Base-by-base conservation (phyloP, 2,797 vertebrate genomes). In the Glyptemys insculpta region DNA sequence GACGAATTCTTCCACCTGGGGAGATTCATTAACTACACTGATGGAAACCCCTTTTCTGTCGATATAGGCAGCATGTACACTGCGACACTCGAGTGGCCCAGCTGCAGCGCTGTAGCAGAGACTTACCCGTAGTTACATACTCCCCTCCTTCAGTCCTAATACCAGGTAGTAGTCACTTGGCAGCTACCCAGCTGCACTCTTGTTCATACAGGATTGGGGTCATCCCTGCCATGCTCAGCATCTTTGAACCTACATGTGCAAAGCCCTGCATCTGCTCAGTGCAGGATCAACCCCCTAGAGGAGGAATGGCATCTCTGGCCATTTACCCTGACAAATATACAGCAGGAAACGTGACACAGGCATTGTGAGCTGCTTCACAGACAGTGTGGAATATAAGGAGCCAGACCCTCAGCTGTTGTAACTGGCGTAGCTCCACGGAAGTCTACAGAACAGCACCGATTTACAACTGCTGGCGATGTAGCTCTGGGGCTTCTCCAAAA, bases 401-500 rank as follows among this genome's bases (percentile, higher is more conserved):
- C 37, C 44, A 50, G 52, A 27, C 25, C 53, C 87, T 88, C 79
- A 72, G 87, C 57, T 76, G 81, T 59, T 41, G 2, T 0, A 85
- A 47, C 68, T 85, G 89, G 54, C 8, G 5, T 41, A 41, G n/a
- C 57, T 92, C 81, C 90, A 2, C 72, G 5, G 91, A 10, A 9
- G 5, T 41, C 96, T 94, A 92, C 91, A 96, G 79, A 89, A 57
- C 23, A 88, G 57, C 53, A 7, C 41, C 41, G 89, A 96, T 95
- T 96, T 95, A 80, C 85, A 92, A 19, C 79, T 89, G 86, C 23
- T 27, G 68, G 68, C 83, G 81, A 1, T 2, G 52, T 47, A 68
- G 79, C 56, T 83, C 83, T 1, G 10, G 34, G 37, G 14, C 12
- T 34, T 80, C 31, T 90, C 93, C 95, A 88, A 92, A 8, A 96